Percentiles rank a stretch among this genome's conserved stretches.
phyloP scores from a whole-genome alignment of 2,797 vertebrate species.

The Denticeps clupeoides region DNA sequence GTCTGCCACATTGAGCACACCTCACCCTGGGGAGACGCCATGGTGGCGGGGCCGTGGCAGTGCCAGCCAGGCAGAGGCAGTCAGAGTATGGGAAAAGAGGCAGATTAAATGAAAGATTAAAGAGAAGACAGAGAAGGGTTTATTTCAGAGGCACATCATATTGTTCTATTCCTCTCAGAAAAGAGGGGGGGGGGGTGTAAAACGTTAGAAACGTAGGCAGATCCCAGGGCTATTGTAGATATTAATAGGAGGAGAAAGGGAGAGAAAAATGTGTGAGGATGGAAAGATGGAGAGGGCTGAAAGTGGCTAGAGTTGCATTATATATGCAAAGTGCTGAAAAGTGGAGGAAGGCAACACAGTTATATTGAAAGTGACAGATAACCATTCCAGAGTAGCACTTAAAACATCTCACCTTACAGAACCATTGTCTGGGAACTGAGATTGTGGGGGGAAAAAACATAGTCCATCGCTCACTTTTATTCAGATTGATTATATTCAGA shows the following conservation, averaged over 20 bases:
- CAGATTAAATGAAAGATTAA: constrained; percentile 12
- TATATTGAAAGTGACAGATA: constrained; percentile 54
- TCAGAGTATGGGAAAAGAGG: constrained; percentile 24
- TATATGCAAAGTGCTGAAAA: constrained; percentile 50
- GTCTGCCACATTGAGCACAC: constrained; percentile 75
- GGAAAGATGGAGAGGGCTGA: constrained; percentile 22
- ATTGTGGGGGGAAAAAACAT: no score
- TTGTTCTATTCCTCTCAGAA: no score
- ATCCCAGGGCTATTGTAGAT: constrained; percentile 12
- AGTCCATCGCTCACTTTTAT: no score
- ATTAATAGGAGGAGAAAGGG: background rate
- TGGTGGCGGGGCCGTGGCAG: constrained; percentile 1
- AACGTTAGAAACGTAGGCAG: background rate
- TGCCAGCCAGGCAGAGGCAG: constrained; percentile 47
- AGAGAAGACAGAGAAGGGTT: no score
- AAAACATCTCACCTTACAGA: no score
- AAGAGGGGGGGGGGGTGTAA: background rate
- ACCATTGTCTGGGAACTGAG: no score
- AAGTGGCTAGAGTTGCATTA: constrained; percentile 50
- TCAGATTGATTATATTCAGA: no score
- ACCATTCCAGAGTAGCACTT: no score
- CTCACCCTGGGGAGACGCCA: constrained; percentile 62
- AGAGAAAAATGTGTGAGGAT: constrained; percentile 14
- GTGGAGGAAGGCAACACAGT: constrained; percentile 43
- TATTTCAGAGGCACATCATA: no score